Evolutionary conservation across 1,140 invertebrate species (phyloP).

Genomic region (Cherax quadricarinatus): DNA sequence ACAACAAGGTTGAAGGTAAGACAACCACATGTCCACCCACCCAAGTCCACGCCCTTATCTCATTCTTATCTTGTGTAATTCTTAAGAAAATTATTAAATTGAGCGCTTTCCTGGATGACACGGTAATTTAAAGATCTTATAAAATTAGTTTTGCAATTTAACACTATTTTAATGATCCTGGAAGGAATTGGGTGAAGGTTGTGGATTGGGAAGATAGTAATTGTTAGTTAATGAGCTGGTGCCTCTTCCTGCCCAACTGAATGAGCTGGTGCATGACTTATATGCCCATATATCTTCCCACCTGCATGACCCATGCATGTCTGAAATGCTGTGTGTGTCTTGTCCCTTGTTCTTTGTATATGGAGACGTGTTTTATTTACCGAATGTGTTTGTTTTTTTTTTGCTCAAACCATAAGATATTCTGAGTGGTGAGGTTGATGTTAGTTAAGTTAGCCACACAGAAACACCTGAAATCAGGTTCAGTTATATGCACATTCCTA

Average conservation of each 20-base stretch:
- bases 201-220: conserved; percentile 52
- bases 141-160: background rate
- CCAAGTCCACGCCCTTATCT: conserved; percentile 70
- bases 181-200: conserved; percentile 39
- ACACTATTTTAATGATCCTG: background rate
- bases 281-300: conserved; percentile 23
- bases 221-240: conserved; percentile 38
- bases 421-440: conserved; percentile 15
- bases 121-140: too few relatives aligned
- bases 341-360: conserved; percentile 5
- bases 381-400: background rate
- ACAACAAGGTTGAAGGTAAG: conserved; percentile 97
- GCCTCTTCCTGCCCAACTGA: conserved; percentile 45
- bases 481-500: conserved; percentile 18
- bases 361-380: background rate
- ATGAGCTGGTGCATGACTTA: conserved; percentile 15
- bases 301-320: conserved; percentile 46
- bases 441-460: conserved; percentile 16
- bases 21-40: conserved; percentile 87
- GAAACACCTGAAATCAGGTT: conserved; percentile 6
- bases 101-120: too few relatives aligned
- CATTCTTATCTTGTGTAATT: conserved; percentile 1
- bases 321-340: conserved; percentile 34
- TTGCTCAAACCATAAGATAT: background rate
- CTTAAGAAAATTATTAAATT: background rate